A percentile compares a stretch with the other conserved stretches of the same genome.
These are phyloP conservation scores for Platycnemis pennipes DNA, from an alignment of 2,888 invertebrate genomes.

Conservation along the genomic window DNA sequence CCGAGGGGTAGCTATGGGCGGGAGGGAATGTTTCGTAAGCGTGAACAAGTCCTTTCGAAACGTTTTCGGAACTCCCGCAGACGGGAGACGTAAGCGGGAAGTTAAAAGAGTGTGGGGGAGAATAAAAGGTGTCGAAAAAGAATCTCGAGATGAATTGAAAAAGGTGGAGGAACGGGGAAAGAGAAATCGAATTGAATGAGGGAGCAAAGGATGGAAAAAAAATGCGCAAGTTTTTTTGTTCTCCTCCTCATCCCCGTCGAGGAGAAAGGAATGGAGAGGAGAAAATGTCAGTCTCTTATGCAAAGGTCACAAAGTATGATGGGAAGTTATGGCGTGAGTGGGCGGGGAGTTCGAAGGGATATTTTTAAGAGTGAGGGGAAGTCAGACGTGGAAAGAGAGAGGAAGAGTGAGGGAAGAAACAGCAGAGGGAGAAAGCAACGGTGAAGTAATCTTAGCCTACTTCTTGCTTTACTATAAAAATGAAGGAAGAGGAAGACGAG, in stretches of 20 bases:
- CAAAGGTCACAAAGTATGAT: background rate
- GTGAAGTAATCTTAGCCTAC: background rate
- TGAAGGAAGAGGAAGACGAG: background rate
- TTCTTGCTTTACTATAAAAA: background rate
- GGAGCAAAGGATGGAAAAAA: background rate
- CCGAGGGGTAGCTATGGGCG: background rate
- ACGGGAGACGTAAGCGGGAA: background rate
- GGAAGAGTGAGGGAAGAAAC: no score
- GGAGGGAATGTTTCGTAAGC: background rate
- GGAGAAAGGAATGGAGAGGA: background rate
- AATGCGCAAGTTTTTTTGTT: background rate
- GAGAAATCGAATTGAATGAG: background rate
- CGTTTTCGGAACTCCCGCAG: background rate
- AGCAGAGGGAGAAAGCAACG: background rate
- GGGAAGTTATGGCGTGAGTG: background rate
- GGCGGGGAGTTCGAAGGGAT: background rate
- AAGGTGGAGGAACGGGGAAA: background rate
- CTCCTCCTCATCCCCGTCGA: background rate
- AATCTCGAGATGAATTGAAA: background rate
- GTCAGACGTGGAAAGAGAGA: background rate
- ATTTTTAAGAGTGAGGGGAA: background rate
- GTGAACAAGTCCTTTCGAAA: background rate
- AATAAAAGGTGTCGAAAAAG: background rate
- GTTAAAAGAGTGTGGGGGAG: background rate
- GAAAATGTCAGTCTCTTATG: slow-evolving; percentile 32